A percentile compares a stretch with the other conserved stretches of the same genome.
Evolutionary conservation across 2,797 vertebrate species (phyloP).

Genomic region (Onychomys arenicola): DNA sequence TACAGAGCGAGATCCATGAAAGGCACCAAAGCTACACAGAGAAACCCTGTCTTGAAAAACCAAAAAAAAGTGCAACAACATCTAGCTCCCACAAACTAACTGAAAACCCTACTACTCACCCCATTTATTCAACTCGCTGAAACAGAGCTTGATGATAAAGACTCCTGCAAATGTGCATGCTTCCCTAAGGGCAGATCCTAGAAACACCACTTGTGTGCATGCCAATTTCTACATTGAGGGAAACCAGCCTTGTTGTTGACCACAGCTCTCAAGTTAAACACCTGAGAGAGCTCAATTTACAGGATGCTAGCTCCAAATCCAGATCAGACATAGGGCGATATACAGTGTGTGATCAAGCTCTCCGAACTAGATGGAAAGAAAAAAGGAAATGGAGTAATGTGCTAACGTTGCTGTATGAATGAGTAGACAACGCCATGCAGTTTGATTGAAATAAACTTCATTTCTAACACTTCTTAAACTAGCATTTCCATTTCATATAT

Average conservation of each 20-base stretch:
- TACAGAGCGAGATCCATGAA: too few relatives aligned
- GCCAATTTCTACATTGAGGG: not conserved
- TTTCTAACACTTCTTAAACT: not conserved
- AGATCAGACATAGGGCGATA: not conserved
- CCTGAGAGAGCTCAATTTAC: not conserved
- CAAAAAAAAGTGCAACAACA: not conserved
- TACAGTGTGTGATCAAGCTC: accelerated
- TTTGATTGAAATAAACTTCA: not conserved
- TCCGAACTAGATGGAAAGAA: not conserved
- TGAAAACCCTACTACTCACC: not conserved
- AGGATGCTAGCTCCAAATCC: not conserved
- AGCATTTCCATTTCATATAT: not conserved
- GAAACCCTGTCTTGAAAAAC: too few relatives aligned
- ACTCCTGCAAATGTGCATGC: not conserved
- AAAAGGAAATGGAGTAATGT: not conserved
- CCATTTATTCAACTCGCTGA: not conserved
- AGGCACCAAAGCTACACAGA: too few relatives aligned
- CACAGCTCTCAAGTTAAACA: not conserved
- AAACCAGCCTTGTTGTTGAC: conserved; percentile 35
- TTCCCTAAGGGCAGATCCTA: not conserved
- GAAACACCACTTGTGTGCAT: not conserved
- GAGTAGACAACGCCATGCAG: not conserved
- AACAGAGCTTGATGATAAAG: not conserved
- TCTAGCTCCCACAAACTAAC: not conserved
- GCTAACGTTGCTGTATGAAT: not conserved